phyloP scores from a whole-genome alignment of 2,113 vertebrate genomes.

The Notiomystis cincta region DNA sequence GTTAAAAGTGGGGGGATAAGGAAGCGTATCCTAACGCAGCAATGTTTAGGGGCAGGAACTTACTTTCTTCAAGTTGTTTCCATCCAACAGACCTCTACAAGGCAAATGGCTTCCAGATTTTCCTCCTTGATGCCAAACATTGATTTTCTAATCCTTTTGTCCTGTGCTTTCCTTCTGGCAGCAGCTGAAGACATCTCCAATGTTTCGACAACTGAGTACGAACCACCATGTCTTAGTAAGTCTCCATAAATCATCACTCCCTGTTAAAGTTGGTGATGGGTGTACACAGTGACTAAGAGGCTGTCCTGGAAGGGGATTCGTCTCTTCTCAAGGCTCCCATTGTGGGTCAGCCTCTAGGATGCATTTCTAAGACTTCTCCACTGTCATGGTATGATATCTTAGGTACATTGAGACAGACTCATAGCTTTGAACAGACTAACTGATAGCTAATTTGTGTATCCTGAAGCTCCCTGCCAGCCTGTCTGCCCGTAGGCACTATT shows the following conservation, averaged over 20 bases:
- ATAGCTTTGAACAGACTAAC: not conserved
- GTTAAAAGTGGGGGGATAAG: not conserved
- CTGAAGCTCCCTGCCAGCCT: not conserved
- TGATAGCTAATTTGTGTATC: not conserved
- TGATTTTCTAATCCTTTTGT: not conserved
- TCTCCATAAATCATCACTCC: not conserved
- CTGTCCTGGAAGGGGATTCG: not conserved
- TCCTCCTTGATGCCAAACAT: not conserved
- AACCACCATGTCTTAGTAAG: constrained; percentile 69
- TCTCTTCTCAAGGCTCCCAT: not conserved
- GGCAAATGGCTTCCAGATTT: not conserved
- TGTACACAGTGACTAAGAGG: not conserved
- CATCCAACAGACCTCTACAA: not conserved
- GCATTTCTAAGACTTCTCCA: not conserved
- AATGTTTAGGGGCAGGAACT: not conserved
- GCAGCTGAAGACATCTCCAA: constrained; percentile 8
- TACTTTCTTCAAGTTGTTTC: not conserved
- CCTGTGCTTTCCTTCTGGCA: constrained; percentile 8
- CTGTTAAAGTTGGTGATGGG: not conserved
- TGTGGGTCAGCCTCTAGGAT: not conserved
- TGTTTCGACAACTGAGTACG: not conserved
- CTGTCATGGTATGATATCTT: not conserved
- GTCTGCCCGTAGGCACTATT: not conserved
- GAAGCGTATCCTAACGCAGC: not conserved
- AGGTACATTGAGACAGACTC: not conserved